Evolutionary conservation across 92 coral and sea anemone species (phyloP).

Genomic region (Parazoanthus darwini): DNA sequence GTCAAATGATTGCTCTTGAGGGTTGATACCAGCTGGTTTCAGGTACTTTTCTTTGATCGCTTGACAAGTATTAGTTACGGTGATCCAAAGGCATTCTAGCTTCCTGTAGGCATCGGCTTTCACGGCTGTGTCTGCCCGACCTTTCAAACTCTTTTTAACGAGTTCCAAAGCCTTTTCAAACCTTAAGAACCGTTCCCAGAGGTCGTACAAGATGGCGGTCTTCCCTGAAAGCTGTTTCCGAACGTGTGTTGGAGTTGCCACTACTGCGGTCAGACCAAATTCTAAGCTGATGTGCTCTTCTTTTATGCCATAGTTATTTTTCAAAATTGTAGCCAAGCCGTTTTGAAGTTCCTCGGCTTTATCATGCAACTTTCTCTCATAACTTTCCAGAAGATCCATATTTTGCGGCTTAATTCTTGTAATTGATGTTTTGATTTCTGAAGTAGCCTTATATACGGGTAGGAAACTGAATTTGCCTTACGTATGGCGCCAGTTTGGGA

Average conservation of each 20-base stretch:
- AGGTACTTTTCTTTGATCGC: not conserved
- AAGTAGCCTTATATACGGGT: not conserved
- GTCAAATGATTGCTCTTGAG: not conserved
- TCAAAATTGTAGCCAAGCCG: not conserved
- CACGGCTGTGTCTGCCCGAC: not conserved
- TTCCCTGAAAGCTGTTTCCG: not conserved
- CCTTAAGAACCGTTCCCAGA: conserved; percentile 19
- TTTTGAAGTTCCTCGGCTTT: not conserved
- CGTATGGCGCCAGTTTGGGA: not conserved
- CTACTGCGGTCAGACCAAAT: conserved; percentile 8
- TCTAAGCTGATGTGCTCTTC: not conserved
- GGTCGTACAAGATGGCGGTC: not conserved
- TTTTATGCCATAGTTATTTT: not conserved
- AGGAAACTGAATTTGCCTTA: not conserved
- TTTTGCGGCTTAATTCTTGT: not conserved
- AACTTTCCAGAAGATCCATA: not conserved
- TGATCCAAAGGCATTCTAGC: not conserved
- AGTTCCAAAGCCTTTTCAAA: conserved; percentile 18
- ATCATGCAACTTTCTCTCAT: not conserved
- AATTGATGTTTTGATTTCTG: not conserved
- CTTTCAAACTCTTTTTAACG: not conserved
- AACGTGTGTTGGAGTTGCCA: not conserved
- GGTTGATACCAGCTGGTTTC: not conserved
- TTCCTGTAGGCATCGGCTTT: not conserved
- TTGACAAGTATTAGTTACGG: conserved; percentile 4